phyloP scores from a whole-genome alignment of 2,113 vertebrate genomes.

The Echinops telfairi region DNA sequence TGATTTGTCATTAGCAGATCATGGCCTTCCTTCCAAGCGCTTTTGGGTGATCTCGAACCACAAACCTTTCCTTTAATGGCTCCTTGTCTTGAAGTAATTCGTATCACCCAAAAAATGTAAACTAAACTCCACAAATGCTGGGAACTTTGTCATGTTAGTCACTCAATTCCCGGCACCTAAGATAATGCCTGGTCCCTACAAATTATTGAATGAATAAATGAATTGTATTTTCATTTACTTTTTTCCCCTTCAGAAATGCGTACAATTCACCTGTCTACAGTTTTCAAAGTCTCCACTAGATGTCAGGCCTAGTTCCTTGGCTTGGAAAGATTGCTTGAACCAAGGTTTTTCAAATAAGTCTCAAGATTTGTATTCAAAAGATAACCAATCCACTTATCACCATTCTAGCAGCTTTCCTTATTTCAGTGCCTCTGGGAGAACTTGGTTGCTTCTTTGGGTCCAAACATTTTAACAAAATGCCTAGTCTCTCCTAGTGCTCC shows the following conservation, averaged over 20 bases:
- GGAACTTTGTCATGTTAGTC: background rate
- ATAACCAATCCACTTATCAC: conserved; percentile 36
- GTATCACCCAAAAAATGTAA: conserved; percentile 14
- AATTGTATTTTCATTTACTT: background rate
- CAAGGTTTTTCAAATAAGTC: conserved; percentile 55
- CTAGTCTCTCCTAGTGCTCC: background rate
- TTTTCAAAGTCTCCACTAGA: conserved; percentile 66
- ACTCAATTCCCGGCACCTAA: background rate
- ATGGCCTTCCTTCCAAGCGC: background rate
- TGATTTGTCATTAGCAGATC: background rate
- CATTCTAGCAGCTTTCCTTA: conserved; percentile 3
- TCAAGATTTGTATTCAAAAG: conserved; percentile 43
- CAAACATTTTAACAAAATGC: conserved; percentile 45
- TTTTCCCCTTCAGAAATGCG: conserved; percentile 15
- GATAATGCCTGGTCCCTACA: background rate
- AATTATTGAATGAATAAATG: background rate
- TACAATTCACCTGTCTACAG: background rate
- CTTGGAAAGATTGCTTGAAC: conserved; percentile 42
- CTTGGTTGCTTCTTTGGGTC: conserved; percentile 44
- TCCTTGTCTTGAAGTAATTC: conserved; percentile 19
- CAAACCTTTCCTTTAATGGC: background rate
- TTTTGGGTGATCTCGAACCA: background rate
- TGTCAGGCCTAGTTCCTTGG: conserved; percentile 67
- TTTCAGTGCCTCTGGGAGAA: conserved; percentile 42
- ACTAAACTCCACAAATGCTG: background rate